Conservation (phyloP, 1,140 invertebrate genomes). For the Pristionchus pacificus region DNA sequence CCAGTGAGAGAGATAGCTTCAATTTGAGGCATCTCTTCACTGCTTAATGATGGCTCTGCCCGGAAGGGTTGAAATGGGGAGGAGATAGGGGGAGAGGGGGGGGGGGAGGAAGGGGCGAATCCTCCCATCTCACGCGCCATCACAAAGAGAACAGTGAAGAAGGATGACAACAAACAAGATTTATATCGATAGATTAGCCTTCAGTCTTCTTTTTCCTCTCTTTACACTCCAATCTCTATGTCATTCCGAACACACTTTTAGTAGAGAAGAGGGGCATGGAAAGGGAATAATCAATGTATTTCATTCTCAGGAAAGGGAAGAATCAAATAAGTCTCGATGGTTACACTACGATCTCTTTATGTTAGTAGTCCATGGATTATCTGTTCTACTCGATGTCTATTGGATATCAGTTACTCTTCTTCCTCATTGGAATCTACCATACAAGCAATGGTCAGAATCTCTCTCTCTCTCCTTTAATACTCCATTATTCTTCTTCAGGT, state of each 20-base stretch:
- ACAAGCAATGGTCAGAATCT: constrained; percentile 72
- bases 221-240: no score
- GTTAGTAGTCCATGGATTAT: constrained; percentile 22
- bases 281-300: background rate
- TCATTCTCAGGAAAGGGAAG: constrained; percentile 1
- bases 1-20: no score
- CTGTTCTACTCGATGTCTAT: constrained; percentile 30
- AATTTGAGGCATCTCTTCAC: no score
- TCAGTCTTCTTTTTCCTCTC: constrained; percentile 9
- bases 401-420: constrained; percentile 17
- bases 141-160: constrained; percentile 13
- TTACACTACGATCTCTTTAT: constrained; percentile 28
- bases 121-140: no score
- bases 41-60: no score
- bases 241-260: no score
- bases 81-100: no score
- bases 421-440: constrained; percentile 29
- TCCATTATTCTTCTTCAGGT: constrained; percentile 2
- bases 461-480: constrained; percentile 6
- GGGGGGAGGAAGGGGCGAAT: no score
- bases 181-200: background rate
- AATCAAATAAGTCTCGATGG: constrained; percentile 16
- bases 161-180: background rate
- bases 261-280: no score
- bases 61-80: no score